Conservation (phyloP, 2,113 vertebrate species). For the Monarcha castaneiventris region DNA sequence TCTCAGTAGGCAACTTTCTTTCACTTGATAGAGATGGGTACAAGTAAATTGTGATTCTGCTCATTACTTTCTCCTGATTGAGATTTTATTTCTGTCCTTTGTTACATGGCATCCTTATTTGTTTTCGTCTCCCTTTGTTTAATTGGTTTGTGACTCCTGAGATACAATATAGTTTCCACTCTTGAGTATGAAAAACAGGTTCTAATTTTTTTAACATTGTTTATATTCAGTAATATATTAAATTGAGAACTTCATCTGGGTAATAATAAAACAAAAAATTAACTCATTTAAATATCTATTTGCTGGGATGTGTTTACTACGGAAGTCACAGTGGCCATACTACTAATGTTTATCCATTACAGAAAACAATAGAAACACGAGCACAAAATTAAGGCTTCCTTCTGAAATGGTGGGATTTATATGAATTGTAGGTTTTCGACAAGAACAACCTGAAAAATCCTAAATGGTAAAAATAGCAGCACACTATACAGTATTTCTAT, state of each 20-base stretch:
- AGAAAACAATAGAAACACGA: neutral
- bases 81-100: conserved; percentile 4
- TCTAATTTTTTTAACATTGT: neutral
- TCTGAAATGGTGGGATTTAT: neutral
- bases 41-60: neutral
- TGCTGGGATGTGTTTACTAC: neutral
- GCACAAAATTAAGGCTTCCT: neutral
- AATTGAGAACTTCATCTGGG: neutral
- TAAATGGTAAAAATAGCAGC: neutral
- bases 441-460: neutral
- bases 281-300: neutral
- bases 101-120: neutral
- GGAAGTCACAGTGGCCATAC: neutral
- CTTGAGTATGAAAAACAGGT: neutral
- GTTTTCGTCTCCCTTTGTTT: neutral
- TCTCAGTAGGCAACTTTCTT: neutral
- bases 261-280: neutral
- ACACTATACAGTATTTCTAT: neutral
- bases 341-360: neutral
- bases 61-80: neutral
- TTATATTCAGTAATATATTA: neutral
- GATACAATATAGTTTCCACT: neutral
- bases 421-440: neutral
- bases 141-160: conserved; percentile 7
- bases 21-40: conserved; percentile 5